phyloP scores from a whole-genome alignment of 2,888 invertebrate species.

The Amphipyra berbera region DNA sequence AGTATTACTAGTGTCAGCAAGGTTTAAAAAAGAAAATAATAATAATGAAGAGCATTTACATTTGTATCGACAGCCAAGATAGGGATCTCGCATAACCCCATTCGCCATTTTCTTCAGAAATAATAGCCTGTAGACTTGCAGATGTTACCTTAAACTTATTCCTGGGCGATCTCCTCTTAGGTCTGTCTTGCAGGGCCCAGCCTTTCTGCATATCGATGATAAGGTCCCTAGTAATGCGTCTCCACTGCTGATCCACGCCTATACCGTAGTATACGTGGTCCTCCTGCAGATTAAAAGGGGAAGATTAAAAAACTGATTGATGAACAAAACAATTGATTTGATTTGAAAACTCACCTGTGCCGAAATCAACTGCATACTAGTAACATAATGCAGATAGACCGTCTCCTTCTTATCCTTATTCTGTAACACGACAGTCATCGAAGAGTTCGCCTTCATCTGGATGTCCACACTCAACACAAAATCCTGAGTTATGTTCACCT shows the following conservation, averaged over 20 bases:
- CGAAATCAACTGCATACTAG: constrained; percentile 93
- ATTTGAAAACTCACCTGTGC: constrained; percentile 92
- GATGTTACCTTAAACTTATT: constrained; percentile 92
- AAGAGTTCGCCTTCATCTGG: constrained; percentile 94
- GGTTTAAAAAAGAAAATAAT: too few relatives aligned
- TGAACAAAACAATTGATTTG: too few relatives aligned
- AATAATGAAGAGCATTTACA: too few relatives aligned
- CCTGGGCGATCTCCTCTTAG: constrained; percentile 92
- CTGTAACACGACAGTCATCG: constrained; percentile 94
- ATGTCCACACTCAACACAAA: constrained; percentile 94
- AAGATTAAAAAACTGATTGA: too few relatives aligned
- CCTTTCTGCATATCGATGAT: constrained; percentile 98
- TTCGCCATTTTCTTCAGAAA: neutral
- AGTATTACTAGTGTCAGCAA: too few relatives aligned
- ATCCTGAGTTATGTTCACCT: constrained; percentile 88
- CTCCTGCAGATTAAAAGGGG: constrained; percentile 78
- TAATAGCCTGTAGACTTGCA: neutral
- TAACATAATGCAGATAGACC: constrained; percentile 95
- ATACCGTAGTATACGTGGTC: constrained; percentile 97
- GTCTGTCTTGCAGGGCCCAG: constrained; percentile 91
- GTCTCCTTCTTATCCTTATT: constrained; percentile 93
- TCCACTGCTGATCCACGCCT: constrained; percentile 92
- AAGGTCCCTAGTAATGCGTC: constrained; percentile 95
- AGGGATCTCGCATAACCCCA: too few relatives aligned
- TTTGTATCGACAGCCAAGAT: too few relatives aligned